phyloP scores from a whole-genome alignment of 2,113 vertebrate genomes.

The Malaclemys terrapin region DNA sequence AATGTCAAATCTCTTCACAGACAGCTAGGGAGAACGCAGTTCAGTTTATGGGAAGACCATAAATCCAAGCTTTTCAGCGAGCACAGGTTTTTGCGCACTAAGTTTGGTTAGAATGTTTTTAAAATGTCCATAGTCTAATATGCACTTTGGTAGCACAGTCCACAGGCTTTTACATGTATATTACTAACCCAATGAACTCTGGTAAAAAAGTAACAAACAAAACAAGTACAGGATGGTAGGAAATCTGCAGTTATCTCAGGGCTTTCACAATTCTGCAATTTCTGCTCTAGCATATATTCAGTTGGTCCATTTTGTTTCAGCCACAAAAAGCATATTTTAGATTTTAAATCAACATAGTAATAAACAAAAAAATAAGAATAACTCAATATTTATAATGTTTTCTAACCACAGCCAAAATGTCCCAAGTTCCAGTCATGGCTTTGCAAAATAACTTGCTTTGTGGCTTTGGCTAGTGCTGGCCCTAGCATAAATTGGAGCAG shows the following conservation, averaged over 20 bases:
- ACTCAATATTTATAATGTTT: too few species aligned
- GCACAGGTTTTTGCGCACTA: background rate
- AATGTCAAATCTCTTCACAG: background rate
- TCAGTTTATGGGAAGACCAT: background rate
- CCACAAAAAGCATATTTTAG: background rate
- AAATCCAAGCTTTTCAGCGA: background rate
- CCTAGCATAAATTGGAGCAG: background rate
- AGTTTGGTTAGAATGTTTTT: background rate
- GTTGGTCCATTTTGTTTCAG: background rate
- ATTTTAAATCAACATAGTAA: background rate
- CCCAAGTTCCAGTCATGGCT: background rate
- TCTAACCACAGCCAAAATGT: constrained; percentile 7
- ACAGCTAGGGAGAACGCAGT: background rate
- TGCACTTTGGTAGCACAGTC: accelerated
- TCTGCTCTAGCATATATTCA: background rate
- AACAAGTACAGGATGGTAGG: background rate
- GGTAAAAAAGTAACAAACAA: background rate
- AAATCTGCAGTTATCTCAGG: constrained; percentile 19
- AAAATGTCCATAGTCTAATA: background rate
- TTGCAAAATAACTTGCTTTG: constrained; percentile 18
- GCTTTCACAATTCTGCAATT: background rate
- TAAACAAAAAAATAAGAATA: background rate
- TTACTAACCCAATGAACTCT: background rate
- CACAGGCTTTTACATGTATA: background rate
- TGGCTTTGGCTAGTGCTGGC: background rate